Percentiles rank a stretch among this genome's conserved stretches.
Conservation (phyloP, 2,888 invertebrate species). For the Mythimna lalbum region DNA sequence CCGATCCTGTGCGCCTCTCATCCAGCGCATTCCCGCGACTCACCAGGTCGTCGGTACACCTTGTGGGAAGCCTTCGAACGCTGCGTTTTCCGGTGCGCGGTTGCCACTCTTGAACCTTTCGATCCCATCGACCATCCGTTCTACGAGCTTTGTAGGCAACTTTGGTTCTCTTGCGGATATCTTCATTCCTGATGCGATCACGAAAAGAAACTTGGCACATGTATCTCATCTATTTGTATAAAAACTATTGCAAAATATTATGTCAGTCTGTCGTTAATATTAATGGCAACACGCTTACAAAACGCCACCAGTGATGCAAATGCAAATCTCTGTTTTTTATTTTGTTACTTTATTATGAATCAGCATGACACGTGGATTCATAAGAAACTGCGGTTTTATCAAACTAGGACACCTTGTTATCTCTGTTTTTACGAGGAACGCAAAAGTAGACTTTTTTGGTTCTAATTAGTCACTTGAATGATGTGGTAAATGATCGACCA, state of each 20-base stretch:
- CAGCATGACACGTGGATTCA: constrained; percentile 36
- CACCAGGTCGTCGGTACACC: no score
- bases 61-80: no score
- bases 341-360: constrained; percentile 31
- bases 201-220: no score
- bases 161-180: no score
- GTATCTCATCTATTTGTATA: no score
- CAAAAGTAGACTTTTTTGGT: background rate
- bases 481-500: background rate
- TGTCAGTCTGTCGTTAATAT: constrained; percentile 27
- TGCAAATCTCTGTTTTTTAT: constrained; percentile 4
- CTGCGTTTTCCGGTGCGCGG: no score
- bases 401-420: constrained; percentile 2
- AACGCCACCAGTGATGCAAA: background rate
- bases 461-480: background rate
- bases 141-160: no score
- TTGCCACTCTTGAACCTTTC: no score
- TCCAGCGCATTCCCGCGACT: no score
- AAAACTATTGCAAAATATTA: background rate
- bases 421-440: constrained; percentile 2
- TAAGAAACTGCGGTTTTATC: constrained; percentile 19
- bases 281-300: constrained; percentile 36
- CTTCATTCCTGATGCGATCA: no score
- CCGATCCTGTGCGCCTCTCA: no score
- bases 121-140: no score